A percentile compares a stretch with the other conserved stretches of the same genome.
phyloP scores from a whole-genome alignment of 2,797 vertebrate genomes.

The Leucoraja ocellata region DNA sequence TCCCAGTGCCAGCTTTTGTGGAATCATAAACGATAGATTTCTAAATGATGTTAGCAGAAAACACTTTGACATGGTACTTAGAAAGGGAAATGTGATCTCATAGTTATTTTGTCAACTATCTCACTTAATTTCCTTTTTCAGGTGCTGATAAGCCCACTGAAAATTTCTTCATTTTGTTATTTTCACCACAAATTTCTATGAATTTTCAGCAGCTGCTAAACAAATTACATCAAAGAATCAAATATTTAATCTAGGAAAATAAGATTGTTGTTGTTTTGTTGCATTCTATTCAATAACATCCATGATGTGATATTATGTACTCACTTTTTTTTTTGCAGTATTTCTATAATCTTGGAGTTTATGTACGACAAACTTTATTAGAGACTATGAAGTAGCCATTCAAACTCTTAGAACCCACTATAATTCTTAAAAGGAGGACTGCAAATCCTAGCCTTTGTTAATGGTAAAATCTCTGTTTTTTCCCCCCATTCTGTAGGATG shows the following conservation, averaged over 20 bases:
- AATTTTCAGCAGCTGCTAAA: not conserved
- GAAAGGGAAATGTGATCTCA: not conserved
- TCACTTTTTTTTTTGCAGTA: not conserved
- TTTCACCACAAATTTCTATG: not conserved
- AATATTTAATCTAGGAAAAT: not conserved
- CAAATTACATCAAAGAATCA: not conserved
- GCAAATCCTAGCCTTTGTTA: not conserved
- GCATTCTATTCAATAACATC: not conserved
- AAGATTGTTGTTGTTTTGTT: not conserved
- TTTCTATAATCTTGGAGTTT: not conserved
- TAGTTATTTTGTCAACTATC: not conserved
- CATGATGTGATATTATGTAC: not conserved
- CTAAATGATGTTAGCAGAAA: not conserved
- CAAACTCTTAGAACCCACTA: not conserved
- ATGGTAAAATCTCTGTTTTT: not conserved
- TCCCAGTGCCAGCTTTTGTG: not conserved
- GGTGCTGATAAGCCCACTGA: not conserved
- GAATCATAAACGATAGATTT: not conserved
- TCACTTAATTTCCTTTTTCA: not conserved
- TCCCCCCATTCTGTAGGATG: not conserved
- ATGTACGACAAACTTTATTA: too few species aligned
- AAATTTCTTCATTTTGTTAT: not conserved
- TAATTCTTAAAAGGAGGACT: not conserved
- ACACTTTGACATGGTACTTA: too few species aligned
- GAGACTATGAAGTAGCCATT: not conserved